Evolutionary conservation across 2,888 invertebrate species (phyloP), one percentile per base, ranked within the genome.

Genomic region (Patella caerulea): DNA sequence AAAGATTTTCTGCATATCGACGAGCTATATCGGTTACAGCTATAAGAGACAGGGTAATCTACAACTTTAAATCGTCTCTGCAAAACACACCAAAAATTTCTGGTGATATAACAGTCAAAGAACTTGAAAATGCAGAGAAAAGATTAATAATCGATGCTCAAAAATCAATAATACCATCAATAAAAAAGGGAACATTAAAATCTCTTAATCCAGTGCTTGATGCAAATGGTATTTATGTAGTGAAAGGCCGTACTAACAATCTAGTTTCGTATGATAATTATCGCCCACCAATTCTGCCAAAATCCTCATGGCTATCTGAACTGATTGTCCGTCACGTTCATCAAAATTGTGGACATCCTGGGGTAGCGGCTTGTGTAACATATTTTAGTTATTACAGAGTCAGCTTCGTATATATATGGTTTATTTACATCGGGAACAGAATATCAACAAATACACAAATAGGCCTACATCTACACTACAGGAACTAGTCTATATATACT

Each of bases 281-380:
- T 56, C 14, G 56, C 17, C 56, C 5, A 2, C 3, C 5, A 2
- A 2, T 56, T 4, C n/a, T n/a, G n/a, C n/a, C n/a, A n/a, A n/a
- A n/a, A 14, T 56, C 59, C 17, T 59, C 15, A 17, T 59, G 59
- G 59, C 19, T 59, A 59, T 11, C 59, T n/a, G 17, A n/a, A 14
- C 59, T 59, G 7, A 59, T 59, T n/a, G 59, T 59, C 9, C 59
- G 59, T 14, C 19, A 59, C 59, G 19, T 59, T 59, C 59, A 59
- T 59, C 11, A 59, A 59, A 59, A 59, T 59, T 59, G 59, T 15
- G 59, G 59, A n/a, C 59, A 59, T 59, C 17, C 59, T 59, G 59
- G 59, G 9, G 15, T 59, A 14, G 59, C 59, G 19, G 59, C n/a
- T n/a, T n/a, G n/a, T n/a, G n/a, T n/a, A n/a, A n/a, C n/a, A n/a